phyloP scores from a whole-genome alignment of 2,113 vertebrate genomes.

The Cettia cetti region DNA sequence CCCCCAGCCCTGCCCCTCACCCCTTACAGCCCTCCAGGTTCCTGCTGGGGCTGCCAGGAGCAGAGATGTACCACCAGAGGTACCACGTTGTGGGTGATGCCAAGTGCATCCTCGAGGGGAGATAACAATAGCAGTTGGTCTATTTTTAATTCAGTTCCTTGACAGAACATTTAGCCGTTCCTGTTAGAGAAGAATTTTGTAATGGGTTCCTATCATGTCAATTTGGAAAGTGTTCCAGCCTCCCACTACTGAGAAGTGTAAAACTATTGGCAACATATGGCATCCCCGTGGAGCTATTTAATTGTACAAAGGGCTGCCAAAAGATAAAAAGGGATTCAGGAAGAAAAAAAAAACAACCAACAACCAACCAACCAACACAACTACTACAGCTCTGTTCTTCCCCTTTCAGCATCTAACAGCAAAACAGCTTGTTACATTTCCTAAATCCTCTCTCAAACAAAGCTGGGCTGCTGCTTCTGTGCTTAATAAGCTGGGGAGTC shows the following conservation, averaged over 20 bases:
- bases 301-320: conserved; percentile 69
- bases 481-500: neutral
- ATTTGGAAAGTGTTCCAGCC: conserved; percentile 67
- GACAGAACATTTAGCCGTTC: conserved; percentile 62
- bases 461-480: neutral
- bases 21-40: neutral
- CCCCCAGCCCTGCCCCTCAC: neutral
- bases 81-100: neutral
- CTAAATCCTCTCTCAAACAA: conserved; percentile 37
- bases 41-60: neutral
- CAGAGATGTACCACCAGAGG: conserved; percentile 32
- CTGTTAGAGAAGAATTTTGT: conserved; percentile 64
- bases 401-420: conserved; percentile 46
- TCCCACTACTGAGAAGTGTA: conserved; percentile 69
- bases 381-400: conserved; percentile 29
- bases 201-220: conserved; percentile 72
- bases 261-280: conserved; percentile 73
- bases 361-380: neutral
- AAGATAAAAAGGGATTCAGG: conserved; percentile 53
- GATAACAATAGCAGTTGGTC: conserved; percentile 66
- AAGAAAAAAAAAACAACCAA: neutral
- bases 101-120: conserved; percentile 51
- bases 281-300: conserved; percentile 70
- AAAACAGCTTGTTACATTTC: conserved; percentile 53
- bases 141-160: conserved; percentile 71